Base-by-base conservation (phyloP, 2,888 invertebrate genomes). In the Protodeltote pygarga region DNA sequence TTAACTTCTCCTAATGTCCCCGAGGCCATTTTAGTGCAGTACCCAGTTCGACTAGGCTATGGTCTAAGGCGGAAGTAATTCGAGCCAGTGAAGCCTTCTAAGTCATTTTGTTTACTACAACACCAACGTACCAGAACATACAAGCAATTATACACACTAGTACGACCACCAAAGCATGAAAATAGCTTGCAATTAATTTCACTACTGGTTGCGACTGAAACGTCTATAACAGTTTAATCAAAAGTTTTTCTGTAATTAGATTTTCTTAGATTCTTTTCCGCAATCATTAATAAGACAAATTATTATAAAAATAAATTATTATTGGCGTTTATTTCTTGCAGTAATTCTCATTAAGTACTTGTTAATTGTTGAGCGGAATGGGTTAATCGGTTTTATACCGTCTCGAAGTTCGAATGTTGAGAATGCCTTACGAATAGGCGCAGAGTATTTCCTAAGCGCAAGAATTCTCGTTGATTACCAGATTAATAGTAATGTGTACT, bases 11-110 rank as follows among this genome's bases (percentile, higher is more conserved):
- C 5, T 40, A 21, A 51, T 33, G 19, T 21, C 14, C 20, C 39
- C 16, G 59, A 57, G 52, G 46, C 57, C 52, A 33, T 57, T 57
- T 58, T 58, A 57, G 33, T 57, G 45, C 51, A 51, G 28, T 25
- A 9, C 27, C 28, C 11, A 28, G 19, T 35, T 48, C 11, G 13
- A 23, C 16, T 29, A 39, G 27, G 38, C 52, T 17, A 28, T 35
- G 38, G 53, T 45, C 46, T 45, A 39, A 61, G 42, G 50, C 66
- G 73, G 73, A 75, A 70, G 71, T 71, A 66, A 75, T 71, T 62
- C 59, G 64, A 71, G 61, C 58, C 52, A 57, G 13, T 40, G 71
- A 73, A 72, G 63, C 74, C 71, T 55, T 69, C 60, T 41, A 71
- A 76, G 65, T 58, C 28, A 50, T 48, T 61, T 25, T 44, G 34